A percentile compares a stretch with the other conserved stretches of the same genome.
These are phyloP conservation scores for Linurgus olivaceus DNA, from an alignment of 2,797 vertebrate genomes.

Conservation along the genomic window DNA sequence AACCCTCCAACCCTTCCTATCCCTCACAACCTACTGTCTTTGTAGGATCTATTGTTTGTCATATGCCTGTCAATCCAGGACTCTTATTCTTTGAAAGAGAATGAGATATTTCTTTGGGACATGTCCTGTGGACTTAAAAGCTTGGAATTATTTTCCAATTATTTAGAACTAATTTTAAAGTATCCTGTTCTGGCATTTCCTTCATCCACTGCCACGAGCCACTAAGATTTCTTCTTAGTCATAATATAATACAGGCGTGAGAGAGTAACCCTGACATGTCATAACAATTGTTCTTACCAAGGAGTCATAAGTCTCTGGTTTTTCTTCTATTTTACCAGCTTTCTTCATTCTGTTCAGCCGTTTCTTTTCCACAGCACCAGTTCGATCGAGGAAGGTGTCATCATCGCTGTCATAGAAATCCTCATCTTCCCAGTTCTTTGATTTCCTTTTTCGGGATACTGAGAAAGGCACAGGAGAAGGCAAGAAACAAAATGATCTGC, in stretches of 20 bases:
- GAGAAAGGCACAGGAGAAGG: not conserved
- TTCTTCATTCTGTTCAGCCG: slow-evolving; percentile 93
- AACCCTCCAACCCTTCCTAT: not conserved
- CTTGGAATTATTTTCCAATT: not conserved
- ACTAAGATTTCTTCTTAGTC: not conserved
- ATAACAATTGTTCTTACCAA: slow-evolving; percentile 77
- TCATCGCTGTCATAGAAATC: slow-evolving; percentile 98
- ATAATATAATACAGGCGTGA: not conserved
- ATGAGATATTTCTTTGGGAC: not conserved
- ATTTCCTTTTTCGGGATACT: slow-evolving; percentile 96
- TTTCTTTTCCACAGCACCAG: slow-evolving; percentile 93
- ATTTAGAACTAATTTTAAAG: not conserved
- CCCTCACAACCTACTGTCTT: not conserved
- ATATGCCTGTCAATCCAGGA: not conserved
- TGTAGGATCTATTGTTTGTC: not conserved
- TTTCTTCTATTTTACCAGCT: slow-evolving; percentile 92
- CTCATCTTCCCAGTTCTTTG: slow-evolving; percentile 97
- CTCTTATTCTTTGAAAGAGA: not conserved
- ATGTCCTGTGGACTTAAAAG: not conserved
- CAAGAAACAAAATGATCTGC: not conserved
- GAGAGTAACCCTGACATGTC: not conserved
- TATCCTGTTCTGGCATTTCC: not conserved
- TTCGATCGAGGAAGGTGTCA: slow-evolving; percentile 95
- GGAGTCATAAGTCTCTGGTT: slow-evolving; percentile 89
- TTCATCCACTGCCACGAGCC: not conserved